A percentile compares a stretch with the other conserved stretches of the same genome.
Evolutionary conservation across 2,797 vertebrate species (phyloP).

Genomic region (Lutjanus campechanus): DNA sequence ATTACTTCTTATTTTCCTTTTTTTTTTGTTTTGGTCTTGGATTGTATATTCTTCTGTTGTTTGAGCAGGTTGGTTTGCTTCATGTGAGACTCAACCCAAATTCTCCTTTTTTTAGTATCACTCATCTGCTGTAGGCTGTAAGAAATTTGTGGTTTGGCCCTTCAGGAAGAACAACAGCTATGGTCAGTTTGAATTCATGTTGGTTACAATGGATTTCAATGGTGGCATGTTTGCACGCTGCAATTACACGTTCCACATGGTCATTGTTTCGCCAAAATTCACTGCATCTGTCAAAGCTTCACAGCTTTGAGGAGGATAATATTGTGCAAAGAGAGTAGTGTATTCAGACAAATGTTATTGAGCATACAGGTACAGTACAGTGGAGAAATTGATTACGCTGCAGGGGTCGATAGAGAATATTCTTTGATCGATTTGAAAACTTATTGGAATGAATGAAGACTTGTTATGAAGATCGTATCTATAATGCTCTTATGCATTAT

Average conservation of each 20-base stretch:
- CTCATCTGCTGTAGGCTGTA: slow-evolving; percentile 22
- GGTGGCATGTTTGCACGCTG: not conserved
- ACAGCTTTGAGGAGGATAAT: not conserved
- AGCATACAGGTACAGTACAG: not conserved
- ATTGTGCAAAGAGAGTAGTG: not conserved
- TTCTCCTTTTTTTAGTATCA: slow-evolving; percentile 17
- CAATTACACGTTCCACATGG: not conserved
- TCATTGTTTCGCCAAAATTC: slow-evolving; percentile 13
- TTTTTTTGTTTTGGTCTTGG: slow-evolving; percentile 41
- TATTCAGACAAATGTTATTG: not conserved
- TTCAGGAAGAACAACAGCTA: slow-evolving; percentile 19
- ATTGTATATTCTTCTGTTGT: slow-evolving; percentile 58
- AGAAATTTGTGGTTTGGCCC: slow-evolving; percentile 5
- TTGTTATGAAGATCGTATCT: too few species aligned
- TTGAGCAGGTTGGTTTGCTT: slow-evolving; percentile 41
- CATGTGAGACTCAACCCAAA: slow-evolving; percentile 14
- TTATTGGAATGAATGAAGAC: not conserved
- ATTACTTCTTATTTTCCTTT: slow-evolving; percentile 70
- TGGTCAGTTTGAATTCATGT: slow-evolving; percentile 19
- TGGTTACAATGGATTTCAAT: slow-evolving; percentile 17
- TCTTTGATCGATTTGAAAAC: not conserved
- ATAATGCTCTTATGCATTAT: too few species aligned
- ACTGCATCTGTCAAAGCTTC: slow-evolving; percentile 24
- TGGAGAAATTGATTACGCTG: not conserved
- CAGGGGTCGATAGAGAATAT: not conserved